A percentile compares a stretch with the other conserved stretches of the same genome.
These are phyloP conservation scores for Chrysaora quinquecirrha DNA, from an alignment of 30 jellyfish, hydroid and myxozoan genomes.

Conservation along the genomic window DNA sequence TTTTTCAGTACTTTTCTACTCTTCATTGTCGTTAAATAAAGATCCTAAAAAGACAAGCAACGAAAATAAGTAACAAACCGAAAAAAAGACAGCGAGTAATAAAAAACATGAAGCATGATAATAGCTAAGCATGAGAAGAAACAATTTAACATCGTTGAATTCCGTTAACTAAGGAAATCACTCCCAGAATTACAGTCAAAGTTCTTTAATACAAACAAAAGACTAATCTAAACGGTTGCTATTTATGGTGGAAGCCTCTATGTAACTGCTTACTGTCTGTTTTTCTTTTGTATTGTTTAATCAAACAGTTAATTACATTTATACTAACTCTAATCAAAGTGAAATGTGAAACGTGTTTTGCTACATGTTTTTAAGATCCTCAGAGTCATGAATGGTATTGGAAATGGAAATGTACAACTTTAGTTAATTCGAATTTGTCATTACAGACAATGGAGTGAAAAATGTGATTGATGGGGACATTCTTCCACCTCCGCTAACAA, in stretches of 20 bases:
- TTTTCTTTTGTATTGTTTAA: background rate
- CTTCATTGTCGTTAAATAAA: background rate
- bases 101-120: background rate
- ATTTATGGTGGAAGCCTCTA: too few relatives aligned
- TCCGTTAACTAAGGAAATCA: too few relatives aligned
- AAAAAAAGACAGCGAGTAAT: too few relatives aligned
- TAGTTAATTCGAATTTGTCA: background rate
- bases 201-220: too few relatives aligned
- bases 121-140: background rate
- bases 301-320: background rate
- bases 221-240: too few relatives aligned
- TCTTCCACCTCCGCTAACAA: conserved; percentile 6
- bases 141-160: background rate
- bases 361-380: too few relatives aligned
- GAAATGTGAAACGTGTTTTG: background rate
- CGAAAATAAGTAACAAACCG: background rate
- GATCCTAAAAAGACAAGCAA: background rate
- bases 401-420: too few relatives aligned
- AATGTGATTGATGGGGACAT: conserved; percentile 37
- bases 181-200: too few relatives aligned
- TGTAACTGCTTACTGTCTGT: background rate
- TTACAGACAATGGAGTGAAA: conserved; percentile 45
- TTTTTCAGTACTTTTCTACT: background rate
- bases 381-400: too few relatives aligned
- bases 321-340: background rate